Evolutionary conservation across 2,797 vertebrate genomes (phyloP), one percentile per base, ranked within the genome.

Genomic region (Spinibarbus caldwelli): DNA sequence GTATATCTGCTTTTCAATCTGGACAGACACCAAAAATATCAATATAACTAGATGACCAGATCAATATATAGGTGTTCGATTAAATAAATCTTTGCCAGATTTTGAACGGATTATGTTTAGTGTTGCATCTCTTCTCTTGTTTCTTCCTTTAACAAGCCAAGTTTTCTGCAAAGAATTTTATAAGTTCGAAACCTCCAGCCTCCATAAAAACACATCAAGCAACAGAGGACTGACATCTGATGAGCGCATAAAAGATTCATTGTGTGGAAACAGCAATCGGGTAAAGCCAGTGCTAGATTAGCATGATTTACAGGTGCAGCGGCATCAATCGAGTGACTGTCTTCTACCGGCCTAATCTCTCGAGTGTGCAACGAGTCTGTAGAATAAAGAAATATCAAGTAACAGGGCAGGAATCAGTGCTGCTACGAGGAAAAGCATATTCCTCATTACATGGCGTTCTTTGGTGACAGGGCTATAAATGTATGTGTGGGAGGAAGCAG

Each of bases 401-500:
- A 81, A 83, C 47, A 14, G 77, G 67, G 71, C 47, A 78, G 52
- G 54, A 76, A 78, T 68, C 67, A 41, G 66, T 23, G 70, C 62
- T 67, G 36, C 47, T 77, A 83, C 21, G 26, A 82, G 72, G 72
- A 43, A 75, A 88, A 81, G 47, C 80, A 72, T 84, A 80, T 78
- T 78, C 83, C 87, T 86, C 80, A 84, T 87, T 88, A 87, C 75
- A 34, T 6, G 12, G 47, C 36, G 52, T 57, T 89, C 73, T 85
- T 89, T 87, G 88, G 76, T 57, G 86, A 45, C 83, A 72, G 77
- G 62, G 71, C 85, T 89, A 86, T 86, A 85, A 89, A 84, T 88
- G 87, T 83, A 82, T 66, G 81, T 84, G 89, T 88, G 81, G 87
- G 87, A 84, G 83, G 88, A 64, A 87, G 49, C 86, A 54, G 83